Percentiles rank a stretch among this genome's conserved stretches.
Evolutionary conservation across 2,113 vertebrate species (phyloP).

Genomic region (Lamprotornis superbus): DNA sequence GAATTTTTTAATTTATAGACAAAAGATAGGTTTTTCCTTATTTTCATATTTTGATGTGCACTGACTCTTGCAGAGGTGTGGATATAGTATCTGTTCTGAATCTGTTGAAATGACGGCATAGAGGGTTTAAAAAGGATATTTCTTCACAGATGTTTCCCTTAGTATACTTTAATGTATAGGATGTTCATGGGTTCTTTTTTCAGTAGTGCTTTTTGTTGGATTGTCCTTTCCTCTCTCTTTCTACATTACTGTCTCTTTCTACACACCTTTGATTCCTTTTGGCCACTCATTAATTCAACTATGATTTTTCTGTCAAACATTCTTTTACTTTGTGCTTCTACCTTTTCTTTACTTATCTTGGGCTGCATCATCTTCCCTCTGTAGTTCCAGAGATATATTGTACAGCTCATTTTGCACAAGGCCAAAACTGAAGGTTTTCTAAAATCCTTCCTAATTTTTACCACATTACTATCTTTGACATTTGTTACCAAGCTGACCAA

Average conservation of each 20-base stretch:
- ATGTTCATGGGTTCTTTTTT: neutral
- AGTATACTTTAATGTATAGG: neutral
- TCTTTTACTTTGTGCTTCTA: neutral
- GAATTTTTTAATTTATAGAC: neutral
- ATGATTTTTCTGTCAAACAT: neutral
- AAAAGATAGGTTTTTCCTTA: accelerated
- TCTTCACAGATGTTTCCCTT: neutral
- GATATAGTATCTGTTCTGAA: neutral
- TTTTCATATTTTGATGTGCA: neutral
- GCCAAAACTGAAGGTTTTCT: neutral
- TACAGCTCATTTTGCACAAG: neutral
- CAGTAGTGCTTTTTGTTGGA: neutral
- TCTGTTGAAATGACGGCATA: neutral
- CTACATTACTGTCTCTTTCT: neutral
- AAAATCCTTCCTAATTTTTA: neutral
- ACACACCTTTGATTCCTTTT: neutral
- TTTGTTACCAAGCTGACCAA: neutral
- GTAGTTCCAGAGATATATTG: neutral
- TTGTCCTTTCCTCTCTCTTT: neutral
- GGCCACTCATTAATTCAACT: neutral
- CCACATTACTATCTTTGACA: neutral
- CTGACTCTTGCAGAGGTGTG: neutral
- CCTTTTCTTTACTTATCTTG: neutral
- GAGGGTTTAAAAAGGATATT: neutral
- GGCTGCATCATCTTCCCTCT: neutral